These are phyloP conservation scores for Hippasteria phrygiana DNA, from an alignment of 53 echinoderm and acorn worm species.

Conservation along the genomic window DNA sequence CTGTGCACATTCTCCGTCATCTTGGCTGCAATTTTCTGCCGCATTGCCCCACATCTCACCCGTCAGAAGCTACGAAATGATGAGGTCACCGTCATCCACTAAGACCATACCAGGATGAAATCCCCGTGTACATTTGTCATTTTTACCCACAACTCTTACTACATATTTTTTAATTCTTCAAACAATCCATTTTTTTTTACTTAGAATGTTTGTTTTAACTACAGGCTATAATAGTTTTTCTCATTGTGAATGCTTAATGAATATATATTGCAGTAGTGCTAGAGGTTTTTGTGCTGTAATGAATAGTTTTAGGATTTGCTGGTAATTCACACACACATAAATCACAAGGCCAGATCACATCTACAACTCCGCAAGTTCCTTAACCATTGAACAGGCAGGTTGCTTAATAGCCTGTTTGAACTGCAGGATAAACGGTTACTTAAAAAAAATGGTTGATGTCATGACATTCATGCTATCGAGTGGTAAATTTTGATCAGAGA, in stretches of 20 bases:
- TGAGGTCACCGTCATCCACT: constrained; percentile 34
- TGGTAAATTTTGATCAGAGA: too few relatives aligned
- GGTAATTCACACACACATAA: neutral
- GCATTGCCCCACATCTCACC: constrained; percentile 13
- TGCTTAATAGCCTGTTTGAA: too few relatives aligned
- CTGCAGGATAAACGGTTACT: too few relatives aligned
- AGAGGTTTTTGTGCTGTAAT: neutral
- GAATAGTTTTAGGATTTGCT: neutral
- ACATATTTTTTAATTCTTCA: neutral
- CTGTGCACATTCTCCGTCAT: neutral
- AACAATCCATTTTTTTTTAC: neutral
- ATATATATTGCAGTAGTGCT: neutral
- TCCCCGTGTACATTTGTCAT: too few relatives aligned
- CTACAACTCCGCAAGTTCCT: too few relatives aligned
- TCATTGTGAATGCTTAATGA: neutral
- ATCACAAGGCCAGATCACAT: neutral
- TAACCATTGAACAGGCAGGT: too few relatives aligned
- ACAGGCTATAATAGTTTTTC: neutral
- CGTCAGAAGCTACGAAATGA: constrained; percentile 15
- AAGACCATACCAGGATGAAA: neutral
- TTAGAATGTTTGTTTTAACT: neutral
- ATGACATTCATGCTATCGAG: too few relatives aligned
- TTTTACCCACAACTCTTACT: too few relatives aligned
- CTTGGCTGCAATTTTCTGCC: constrained; percentile 11
- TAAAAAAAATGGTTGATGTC: too few relatives aligned